phyloP scores from a whole-genome alignment of 64 coral and sea anemone species.

The Actinia equina region DNA sequence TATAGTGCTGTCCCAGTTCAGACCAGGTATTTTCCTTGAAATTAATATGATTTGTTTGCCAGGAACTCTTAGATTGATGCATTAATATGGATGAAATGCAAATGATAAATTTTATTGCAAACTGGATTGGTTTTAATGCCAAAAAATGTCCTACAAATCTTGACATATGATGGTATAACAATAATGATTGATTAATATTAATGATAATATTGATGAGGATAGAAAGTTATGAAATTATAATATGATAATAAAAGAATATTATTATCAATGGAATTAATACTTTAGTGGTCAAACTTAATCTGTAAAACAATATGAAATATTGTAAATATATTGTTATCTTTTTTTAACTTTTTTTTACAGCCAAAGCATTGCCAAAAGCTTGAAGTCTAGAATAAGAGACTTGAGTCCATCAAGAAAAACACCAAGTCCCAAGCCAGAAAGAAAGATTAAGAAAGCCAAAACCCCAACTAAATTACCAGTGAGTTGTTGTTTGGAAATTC shows the following conservation, averaged over 20 bases:
- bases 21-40: background rate
- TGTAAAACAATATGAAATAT: no score
- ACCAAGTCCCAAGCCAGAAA: slow-evolving; percentile 50
- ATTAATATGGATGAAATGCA: background rate
- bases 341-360: background rate
- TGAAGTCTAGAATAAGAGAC: slow-evolving; percentile 76
- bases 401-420: slow-evolving; percentile 78
- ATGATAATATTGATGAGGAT: no score
- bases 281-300: no score
- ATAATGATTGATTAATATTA: no score
- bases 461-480: slow-evolving; percentile 34
- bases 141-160: no score
- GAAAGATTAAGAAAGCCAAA: slow-evolving; percentile 61
- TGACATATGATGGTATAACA: no score
- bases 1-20: no score
- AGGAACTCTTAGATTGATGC: background rate
- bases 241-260: no score
- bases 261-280: no score
- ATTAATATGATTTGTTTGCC: background rate
- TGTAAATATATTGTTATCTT: no score
- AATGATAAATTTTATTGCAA: background rate
- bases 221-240: no score
- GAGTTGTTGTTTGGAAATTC: background rate
- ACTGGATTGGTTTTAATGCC: no score
- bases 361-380: slow-evolving; percentile 51